Evolutionary conservation across 2,888 invertebrate genomes (phyloP).

Genomic region (Oligia latruncula): DNA sequence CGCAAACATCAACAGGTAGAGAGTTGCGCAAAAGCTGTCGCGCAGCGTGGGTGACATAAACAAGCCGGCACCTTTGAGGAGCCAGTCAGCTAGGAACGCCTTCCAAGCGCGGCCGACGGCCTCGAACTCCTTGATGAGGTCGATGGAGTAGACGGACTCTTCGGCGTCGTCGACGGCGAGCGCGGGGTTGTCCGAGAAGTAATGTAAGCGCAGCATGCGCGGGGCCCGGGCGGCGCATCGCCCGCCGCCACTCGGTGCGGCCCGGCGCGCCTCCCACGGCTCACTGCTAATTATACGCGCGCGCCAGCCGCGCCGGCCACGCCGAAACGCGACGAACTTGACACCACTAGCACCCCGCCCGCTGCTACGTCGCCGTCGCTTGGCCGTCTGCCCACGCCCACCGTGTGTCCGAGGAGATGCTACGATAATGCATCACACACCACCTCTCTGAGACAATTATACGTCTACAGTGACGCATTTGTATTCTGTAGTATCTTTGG

Average conservation of each 20-base stretch:
- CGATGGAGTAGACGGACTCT: conserved; percentile 93
- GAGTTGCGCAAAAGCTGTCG: conserved; percentile 49
- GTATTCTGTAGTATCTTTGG: conserved; percentile 22
- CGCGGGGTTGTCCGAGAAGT: conserved; percentile 94
- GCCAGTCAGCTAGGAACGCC: conserved; percentile 93
- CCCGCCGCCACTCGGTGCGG: conserved; percentile 86
- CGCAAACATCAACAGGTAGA: conserved; percentile 72
- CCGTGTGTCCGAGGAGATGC: conserved; percentile 66
- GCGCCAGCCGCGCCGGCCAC: conserved; percentile 72
- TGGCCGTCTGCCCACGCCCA: conserved; percentile 76
- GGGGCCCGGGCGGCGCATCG: conserved; percentile 87
- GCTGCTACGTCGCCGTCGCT: conserved; percentile 69
- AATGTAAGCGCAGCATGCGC: conserved; percentile 95
- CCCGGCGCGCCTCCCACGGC: conserved; percentile 88
- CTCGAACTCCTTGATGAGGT: conserved; percentile 97
- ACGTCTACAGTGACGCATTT: conserved; percentile 38
- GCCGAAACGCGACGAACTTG: conserved; percentile 76
- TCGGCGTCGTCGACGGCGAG: conserved; percentile 91
- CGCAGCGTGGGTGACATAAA: conserved; percentile 78
- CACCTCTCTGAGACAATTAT: conserved; percentile 30
- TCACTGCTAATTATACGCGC: conserved; percentile 88
- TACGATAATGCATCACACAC: conserved; percentile 66
- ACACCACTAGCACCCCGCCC: conserved; percentile 74
- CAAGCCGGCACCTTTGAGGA: conserved; percentile 88
- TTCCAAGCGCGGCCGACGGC: conserved; percentile 94